A percentile compares a stretch with the other conserved stretches of the same genome.
phyloP scores from a whole-genome alignment of 2,113 vertebrate species.

The Ifrita kowaldi region DNA sequence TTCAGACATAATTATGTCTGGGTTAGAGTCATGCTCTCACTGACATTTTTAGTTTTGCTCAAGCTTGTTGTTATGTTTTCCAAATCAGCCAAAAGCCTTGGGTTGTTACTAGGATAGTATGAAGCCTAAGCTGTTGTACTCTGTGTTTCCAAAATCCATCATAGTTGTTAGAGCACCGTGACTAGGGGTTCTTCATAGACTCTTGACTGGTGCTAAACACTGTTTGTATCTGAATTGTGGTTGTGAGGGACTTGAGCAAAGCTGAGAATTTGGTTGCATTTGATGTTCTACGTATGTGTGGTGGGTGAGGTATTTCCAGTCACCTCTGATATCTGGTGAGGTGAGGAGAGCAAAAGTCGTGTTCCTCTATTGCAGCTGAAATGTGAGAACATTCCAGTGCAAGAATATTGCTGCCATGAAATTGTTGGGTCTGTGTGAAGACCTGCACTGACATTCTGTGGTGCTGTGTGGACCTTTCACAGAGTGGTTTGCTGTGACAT shows the following conservation, averaged over 20 bases:
- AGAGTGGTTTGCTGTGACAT: not conserved
- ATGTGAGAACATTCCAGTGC: not conserved
- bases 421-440: not conserved
- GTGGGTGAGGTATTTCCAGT: not conserved
- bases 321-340: not conserved
- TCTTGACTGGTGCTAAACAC: not conserved
- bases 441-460: not conserved
- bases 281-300: rapidly evolving
- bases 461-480: not conserved
- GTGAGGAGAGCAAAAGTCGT: not conserved
- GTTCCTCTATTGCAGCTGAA: not conserved
- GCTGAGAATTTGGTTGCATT: not conserved
- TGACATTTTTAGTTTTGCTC: not conserved
- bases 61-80: not conserved
- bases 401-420: not conserved
- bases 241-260: not conserved
- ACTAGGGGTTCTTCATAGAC: not conserved
- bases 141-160: not conserved
- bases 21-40: not conserved
- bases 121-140: not conserved
- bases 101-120: not conserved
- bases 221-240: not conserved
- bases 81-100: not conserved
- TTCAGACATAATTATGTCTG: not conserved
- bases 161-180: not conserved